Evolutionary conservation across 2,113 vertebrate species (phyloP).

Genomic region (Chloebia gouldiae): DNA sequence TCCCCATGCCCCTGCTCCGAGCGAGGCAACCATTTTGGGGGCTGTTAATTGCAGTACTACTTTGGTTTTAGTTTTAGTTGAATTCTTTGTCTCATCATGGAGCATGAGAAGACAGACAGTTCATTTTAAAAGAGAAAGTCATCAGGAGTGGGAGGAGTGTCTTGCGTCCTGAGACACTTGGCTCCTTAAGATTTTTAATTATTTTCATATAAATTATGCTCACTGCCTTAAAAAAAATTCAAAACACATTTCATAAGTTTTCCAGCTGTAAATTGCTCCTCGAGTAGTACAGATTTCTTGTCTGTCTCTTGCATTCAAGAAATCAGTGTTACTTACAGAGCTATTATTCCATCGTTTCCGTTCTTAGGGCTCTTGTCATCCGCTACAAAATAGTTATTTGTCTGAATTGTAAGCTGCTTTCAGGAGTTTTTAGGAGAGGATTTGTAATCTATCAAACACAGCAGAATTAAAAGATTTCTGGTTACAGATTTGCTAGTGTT

Average conservation of each 20-base stretch:
- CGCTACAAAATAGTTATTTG: conserved; percentile 22
- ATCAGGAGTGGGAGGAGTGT: not conserved
- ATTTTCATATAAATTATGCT: not conserved
- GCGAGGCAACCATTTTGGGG: not conserved
- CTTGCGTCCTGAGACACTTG: conserved; percentile 7
- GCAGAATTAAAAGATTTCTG: conserved; percentile 55
- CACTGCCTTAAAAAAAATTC: not conserved
- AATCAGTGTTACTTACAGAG: conserved; percentile 3
- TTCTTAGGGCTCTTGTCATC: conserved; percentile 46
- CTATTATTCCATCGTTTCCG: conserved; percentile 19
- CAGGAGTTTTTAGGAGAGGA: conserved; percentile 50
- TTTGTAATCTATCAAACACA: conserved; percentile 56
- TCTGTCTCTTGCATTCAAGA: not conserved
- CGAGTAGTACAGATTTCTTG: not conserved
- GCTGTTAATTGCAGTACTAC: not conserved
- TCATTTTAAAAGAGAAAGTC: conserved; percentile 41
- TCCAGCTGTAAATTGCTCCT: not conserved
- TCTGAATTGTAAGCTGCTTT: conserved; percentile 57
- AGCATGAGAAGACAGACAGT: not conserved
- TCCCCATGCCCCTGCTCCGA: not conserved
- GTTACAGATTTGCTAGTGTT: not conserved
- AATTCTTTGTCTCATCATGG: not conserved
- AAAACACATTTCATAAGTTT: not conserved
- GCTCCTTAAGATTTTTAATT: not conserved
- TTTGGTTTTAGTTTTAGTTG: not conserved